Evolutionary conservation across 2,888 invertebrate species (phyloP), one percentile per base, ranked within the genome.

Genomic region (Dynastes grantii): DNA sequence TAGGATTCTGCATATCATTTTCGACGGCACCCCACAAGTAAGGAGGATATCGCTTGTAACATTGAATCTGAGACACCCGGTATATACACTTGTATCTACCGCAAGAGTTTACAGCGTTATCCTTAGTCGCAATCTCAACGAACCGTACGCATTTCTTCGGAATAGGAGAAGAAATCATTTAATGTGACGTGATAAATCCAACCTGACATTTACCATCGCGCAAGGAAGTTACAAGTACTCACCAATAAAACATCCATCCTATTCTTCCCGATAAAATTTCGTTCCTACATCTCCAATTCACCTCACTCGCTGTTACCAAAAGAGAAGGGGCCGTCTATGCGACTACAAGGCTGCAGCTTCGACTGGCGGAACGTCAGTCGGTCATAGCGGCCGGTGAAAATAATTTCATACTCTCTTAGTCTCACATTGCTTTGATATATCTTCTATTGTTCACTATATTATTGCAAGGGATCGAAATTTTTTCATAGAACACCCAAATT

Each of bases 311-410:
- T 68, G 22, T 6, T 58, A 53, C 55, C 8, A 77, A 79, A 77
- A 79, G 79, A 79, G 77, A 84, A 85, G 85, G 86, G 85, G 85
- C 81, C 84, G 77, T 58, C 84, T 81, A 55, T 80, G 68, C 67
- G 73, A 75, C 85, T 87, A 87, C 88, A 87, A 87, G 87, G 87
- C 86, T 85, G 83, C 80, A 82, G 80, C 82, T 83, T 82, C 82
- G 83, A 81, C 83, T 81, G 81, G 78, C 76, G 80, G 82, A 83
- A 81, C 83, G 85, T 83, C 87, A 88, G 88, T 88, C 87, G 87
- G 85, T 87, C 86, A 84, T 78, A 84, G 86, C 84, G 86, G 85
- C 87, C 86, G 85, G 86, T 86, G 85, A 84, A 85, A 83, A 64
- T 73, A 73, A 51, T 78, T 53, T 71, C 45, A 78, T 49, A 37